These are phyloP conservation scores for Lepisosteus osseus DNA, from an alignment of 2,113 vertebrate species.

Conservation along the genomic window DNA sequence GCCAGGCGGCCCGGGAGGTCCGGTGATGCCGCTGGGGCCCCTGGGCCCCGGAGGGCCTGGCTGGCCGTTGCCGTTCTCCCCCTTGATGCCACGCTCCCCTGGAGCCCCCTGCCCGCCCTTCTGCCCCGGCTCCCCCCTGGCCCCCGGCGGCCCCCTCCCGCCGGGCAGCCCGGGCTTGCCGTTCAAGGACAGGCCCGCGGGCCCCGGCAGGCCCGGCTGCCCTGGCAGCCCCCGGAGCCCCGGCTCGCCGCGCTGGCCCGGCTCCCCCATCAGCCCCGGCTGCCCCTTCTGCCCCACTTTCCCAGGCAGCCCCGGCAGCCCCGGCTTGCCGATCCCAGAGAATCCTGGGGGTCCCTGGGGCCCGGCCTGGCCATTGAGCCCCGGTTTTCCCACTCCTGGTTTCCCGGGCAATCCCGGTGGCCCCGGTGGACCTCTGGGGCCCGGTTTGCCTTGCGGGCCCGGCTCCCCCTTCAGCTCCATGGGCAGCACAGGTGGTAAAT, in stretches of 20 bases:
- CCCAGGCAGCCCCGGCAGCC: slow-evolving; percentile 86
- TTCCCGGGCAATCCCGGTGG: slow-evolving; percentile 86
- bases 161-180: slow-evolving; percentile 90
- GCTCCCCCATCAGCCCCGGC: slow-evolving; percentile 73
- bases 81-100: slow-evolving; percentile 83
- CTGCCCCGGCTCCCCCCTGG: slow-evolving; percentile 81
- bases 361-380: slow-evolving; percentile 85
- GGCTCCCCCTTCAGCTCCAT: slow-evolving; percentile 92
- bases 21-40: slow-evolving; percentile 77
- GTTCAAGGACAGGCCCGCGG: slow-evolving; percentile 86
- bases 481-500: slow-evolving; percentile 78
- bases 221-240: slow-evolving; percentile 82
- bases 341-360: slow-evolving; percentile 86
- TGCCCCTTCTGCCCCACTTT: slow-evolving; percentile 84
- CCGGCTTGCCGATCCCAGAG: slow-evolving; percentile 88
- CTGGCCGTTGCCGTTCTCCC: slow-evolving; percentile 88
- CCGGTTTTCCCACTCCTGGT: slow-evolving; percentile 87
- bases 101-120: slow-evolving; percentile 77
- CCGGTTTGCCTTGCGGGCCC: slow-evolving; percentile 88
- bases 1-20: slow-evolving; percentile 71
- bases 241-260: slow-evolving; percentile 78
- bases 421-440: slow-evolving; percentile 84
- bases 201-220: slow-evolving; percentile 86
- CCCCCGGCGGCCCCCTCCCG: slow-evolving; percentile 75
- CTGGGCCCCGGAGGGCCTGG: slow-evolving; percentile 77